Evolutionary conservation across 2,888 invertebrate genomes (phyloP), one percentile per base, ranked within the genome.

Genomic region (Oscheius myriophilus): DNA sequence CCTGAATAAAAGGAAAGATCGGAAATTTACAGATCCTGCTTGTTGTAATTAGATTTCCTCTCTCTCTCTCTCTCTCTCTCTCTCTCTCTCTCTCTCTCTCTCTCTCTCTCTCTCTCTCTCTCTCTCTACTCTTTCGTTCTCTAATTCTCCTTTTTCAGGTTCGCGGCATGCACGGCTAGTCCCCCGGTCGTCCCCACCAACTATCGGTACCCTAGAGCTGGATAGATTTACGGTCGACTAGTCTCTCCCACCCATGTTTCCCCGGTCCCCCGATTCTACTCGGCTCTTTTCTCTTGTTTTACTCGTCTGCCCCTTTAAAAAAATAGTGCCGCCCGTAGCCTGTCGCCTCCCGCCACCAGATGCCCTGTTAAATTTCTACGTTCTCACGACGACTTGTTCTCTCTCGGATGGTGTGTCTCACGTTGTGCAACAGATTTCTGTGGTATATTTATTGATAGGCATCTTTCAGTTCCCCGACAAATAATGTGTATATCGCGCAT

Each of bases 111-210:
- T n/a, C n/a, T n/a, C n/a, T 33, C 33, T 33, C 33, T 33, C 33
- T 33, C 33, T 33, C 33, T 33, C 33, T 33, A 33, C 3, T 33
- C 33, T 9, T n/a, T n/a, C n/a, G n/a, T n/a, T n/a, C n/a, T n/a
- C n/a, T 3, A 16, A 53, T 4, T 25, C n/a, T 14, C 23, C 16
- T 16, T 49, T 45, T 45, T 45, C 18, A 61, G 61, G 61, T 61
- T n/a, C 61, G 61, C 18, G 61, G 61, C 6, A 61, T 61, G 61
- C 61, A 61, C 39, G 61, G 61, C 21, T 61, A 46, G 46, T 18
- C 4, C 25, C 52, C 52, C 52, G 9, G 53, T 54, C 25, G 21
- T 18, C 52, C 53, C 12, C 26, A 25, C 51, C 18, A 51, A 23
- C 21, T 3, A 51, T 12, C 51, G 51, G n/a, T n/a, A n/a, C n/a